phyloP scores from a whole-genome alignment of 2,888 invertebrate species.

The Strigamia maritima region DNA sequence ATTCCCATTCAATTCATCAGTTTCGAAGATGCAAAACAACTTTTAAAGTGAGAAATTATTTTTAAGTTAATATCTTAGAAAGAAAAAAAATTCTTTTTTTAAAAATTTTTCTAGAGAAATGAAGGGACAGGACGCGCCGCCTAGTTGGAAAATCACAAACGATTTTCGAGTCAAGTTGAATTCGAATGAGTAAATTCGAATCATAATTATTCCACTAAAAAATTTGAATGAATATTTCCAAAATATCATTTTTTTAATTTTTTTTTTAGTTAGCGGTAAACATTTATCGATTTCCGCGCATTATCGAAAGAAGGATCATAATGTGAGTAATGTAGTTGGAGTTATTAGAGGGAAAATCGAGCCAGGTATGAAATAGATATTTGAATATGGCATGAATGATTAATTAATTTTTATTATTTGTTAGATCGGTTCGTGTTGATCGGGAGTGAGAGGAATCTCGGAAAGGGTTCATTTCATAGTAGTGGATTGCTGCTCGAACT shows the following conservation, averaged over 20 bases:
- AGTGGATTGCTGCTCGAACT: conserved; percentile 46
- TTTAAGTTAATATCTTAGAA: background rate
- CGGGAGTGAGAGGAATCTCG: conserved; percentile 45
- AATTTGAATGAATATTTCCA: too few relatives aligned
- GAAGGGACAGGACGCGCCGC: conserved; percentile 44
- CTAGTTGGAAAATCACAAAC: too few relatives aligned
- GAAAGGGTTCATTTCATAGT: conserved; percentile 45
- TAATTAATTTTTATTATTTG: background rate
- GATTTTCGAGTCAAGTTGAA: too few relatives aligned
- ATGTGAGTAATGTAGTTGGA: conserved; percentile 49
- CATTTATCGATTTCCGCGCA: too few relatives aligned
- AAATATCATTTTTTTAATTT: too few relatives aligned
- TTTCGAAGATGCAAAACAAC: conserved; percentile 43
- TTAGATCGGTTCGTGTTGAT: conserved; percentile 44
- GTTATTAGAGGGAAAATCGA: conserved; percentile 50
- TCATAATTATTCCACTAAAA: too few relatives aligned
- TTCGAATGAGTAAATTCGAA: too few relatives aligned
- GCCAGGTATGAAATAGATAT: conserved; percentile 46
- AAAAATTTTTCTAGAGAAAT: conserved; percentile 41
- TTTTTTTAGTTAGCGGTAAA: too few relatives aligned
- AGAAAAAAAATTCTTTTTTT: too few relatives aligned
- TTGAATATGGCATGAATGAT: background rate
- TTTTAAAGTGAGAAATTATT: conserved; percentile 40
- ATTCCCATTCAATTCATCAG: conserved; percentile 46
- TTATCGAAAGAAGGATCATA: conserved; percentile 46